Base-by-base conservation (phyloP, 2,888 invertebrate species). In the Agapostemon virescens region DNA sequence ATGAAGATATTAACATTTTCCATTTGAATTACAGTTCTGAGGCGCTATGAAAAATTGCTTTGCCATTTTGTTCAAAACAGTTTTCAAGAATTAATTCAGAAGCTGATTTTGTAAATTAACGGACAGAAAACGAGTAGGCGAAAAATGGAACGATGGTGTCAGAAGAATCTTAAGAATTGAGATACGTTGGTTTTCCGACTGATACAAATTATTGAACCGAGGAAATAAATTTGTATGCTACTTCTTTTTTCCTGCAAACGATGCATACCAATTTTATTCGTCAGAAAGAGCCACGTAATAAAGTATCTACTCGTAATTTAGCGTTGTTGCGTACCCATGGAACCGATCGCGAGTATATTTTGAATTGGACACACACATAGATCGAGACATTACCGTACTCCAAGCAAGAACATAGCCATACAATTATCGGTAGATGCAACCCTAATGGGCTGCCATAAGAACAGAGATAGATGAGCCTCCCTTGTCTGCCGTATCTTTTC, bases 361-460 rank as follows among this genome's bases (percentile, higher is more conserved):
- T 11, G 49, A 49, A 49, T 4, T n/a, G 49, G 49, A n/a, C 11
- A 4, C 20, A 4, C 20, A 11, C 20, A 11, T 49, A 49, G 4
- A 49, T 49, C 49, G 49, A 49, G 49, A 49, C 49, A 49, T 49
- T 49, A 49, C 49, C 11, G 49, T 49, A 49, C 4, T 49, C 49
- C n/a, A 72, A 69, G 72, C 72, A 75, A 66, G 72, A 75, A 49
- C 79, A 79, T 61, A 69, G 66, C 64, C 33, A 52, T 36, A 78
- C 78, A 26, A 52, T n/a, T 74, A 73, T 61, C 52, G 40, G 69
- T 72, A 81, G 72, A 81, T 81, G 72, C 69, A 81, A 81, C 75
- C 72, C 66, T 80, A 74, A 80, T 23, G 33, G 30, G 68, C 80
- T 81, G 80, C 68, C 63, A 69, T 73, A 75, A 75, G 63, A 68